Conservation (phyloP, 2,888 invertebrate genomes). For the Lypha dubia region DNA sequence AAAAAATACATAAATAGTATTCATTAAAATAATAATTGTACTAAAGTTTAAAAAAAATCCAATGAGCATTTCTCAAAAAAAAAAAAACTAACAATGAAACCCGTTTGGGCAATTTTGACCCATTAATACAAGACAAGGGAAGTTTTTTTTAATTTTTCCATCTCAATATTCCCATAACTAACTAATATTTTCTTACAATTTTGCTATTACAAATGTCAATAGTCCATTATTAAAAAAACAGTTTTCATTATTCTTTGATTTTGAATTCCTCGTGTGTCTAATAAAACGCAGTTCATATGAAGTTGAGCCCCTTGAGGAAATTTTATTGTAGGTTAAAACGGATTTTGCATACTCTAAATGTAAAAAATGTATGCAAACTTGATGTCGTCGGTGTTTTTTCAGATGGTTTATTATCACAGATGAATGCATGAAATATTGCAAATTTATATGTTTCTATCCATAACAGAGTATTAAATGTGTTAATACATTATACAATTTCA, state of each 20-base stretch:
- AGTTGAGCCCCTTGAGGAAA: slow-evolving; percentile 7
- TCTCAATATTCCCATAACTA: not conserved
- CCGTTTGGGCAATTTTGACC: no score
- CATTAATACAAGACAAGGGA: no score
- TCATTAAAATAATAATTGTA: no score
- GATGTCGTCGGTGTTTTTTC: slow-evolving; percentile 50
- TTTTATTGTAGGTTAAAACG: slow-evolving; percentile 17
- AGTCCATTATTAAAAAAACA: not conserved
- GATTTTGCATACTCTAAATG: slow-evolving; percentile 35
- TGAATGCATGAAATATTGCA: slow-evolving; percentile 46
- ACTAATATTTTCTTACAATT: not conserved
- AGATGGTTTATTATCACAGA: slow-evolving; percentile 53
- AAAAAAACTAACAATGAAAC: no score
- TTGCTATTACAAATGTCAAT: not conserved
- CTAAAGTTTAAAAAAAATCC: no score
- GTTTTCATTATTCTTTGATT: slow-evolving; percentile 5
- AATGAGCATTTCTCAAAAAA: no score
- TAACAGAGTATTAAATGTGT: slow-evolving; percentile 18
- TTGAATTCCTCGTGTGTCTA: not conserved
- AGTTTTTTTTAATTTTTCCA: no score
- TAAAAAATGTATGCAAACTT: slow-evolving; percentile 52
- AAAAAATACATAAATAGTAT: no score
- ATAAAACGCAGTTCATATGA: slow-evolving; percentile 28
- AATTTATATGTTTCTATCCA: slow-evolving; percentile 4
- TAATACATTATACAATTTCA: not conserved